Evolutionary conservation across 1,140 invertebrate genomes (phyloP).

Genomic region (Lethrus apterus): DNA sequence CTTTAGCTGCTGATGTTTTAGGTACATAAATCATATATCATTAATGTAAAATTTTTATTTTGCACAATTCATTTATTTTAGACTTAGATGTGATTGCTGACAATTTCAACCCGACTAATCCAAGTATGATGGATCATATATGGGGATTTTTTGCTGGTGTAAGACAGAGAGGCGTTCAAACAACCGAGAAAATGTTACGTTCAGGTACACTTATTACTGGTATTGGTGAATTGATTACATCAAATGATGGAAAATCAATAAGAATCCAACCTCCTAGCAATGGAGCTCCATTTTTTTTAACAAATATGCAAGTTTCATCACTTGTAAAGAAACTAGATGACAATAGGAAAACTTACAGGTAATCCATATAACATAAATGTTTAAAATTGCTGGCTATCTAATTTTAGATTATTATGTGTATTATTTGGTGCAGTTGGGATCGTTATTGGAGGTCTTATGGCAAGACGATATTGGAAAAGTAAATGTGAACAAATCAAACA

Average conservation of each 20-base stretch:
- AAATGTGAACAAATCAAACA: conserved; percentile 48
- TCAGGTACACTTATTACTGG: conserved; percentile 68
- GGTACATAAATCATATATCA: conserved; percentile 33
- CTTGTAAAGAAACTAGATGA: conserved; percentile 56
- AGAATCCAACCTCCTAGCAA: conserved; percentile 59
- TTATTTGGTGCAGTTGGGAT: conserved; percentile 60
- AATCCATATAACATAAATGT: too few species aligned
- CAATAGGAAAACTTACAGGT: conserved; percentile 54
- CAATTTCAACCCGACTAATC: conserved; percentile 62
- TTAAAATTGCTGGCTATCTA: neutral
- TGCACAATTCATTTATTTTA: conserved; percentile 19
- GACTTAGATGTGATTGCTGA: conserved; percentile 72
- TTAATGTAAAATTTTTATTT: conserved; percentile 2
- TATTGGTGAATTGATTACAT: conserved; percentile 58
- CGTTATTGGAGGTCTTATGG: conserved; percentile 54
- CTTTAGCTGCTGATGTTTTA: conserved; percentile 62
- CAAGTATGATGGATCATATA: conserved; percentile 65
- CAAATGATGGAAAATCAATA: conserved; percentile 47
- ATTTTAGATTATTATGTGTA: conserved; percentile 52
- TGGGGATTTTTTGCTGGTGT: conserved; percentile 72
- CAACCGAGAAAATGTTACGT: conserved; percentile 69
- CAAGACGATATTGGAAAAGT: conserved; percentile 54
- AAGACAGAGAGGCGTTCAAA: conserved; percentile 65
- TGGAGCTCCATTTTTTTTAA: conserved; percentile 64
- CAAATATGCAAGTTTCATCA: conserved; percentile 45